Conservation (phyloP, 2,797 vertebrate genomes). For the Gobio occitaniae region DNA sequence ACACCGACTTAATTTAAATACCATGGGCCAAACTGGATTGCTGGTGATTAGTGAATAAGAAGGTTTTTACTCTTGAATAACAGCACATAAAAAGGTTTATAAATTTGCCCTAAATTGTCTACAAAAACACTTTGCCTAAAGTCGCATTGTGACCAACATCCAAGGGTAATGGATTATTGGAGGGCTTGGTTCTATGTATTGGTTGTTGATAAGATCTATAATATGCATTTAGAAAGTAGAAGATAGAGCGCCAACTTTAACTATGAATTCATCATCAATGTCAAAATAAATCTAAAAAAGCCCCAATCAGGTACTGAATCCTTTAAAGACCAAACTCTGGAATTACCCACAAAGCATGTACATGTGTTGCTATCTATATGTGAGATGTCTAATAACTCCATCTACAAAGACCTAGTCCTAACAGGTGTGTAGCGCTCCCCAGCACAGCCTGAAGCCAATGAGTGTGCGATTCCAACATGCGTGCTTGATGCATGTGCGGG, state of each 20-base stretch:
- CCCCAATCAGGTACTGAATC: not conserved
- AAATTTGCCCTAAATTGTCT: not conserved
- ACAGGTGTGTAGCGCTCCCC: conserved; percentile 42
- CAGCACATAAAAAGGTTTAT: not conserved
- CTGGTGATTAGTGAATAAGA: too few species aligned
- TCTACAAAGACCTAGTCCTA: conserved; percentile 1
- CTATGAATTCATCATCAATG: not conserved
- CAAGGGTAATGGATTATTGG: not conserved
- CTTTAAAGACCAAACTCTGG: not conserved
- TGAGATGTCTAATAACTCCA: not conserved
- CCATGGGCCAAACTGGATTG: not conserved
- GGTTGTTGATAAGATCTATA: not conserved
- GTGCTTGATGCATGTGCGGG: conserved; percentile 29
- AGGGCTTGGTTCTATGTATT: not conserved
- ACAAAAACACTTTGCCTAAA: not conserved
- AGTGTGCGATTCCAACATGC: not conserved
- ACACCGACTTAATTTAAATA: not conserved
- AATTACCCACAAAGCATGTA: not conserved
- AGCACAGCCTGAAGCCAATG: conserved; percentile 4
- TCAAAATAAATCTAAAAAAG: not conserved
- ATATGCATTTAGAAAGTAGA: not conserved
- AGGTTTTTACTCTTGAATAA: not conserved
- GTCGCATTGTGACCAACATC: not conserved
- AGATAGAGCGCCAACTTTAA: not conserved
- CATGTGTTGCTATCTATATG: not conserved